A percentile compares a stretch with the other conserved stretches of the same genome.
Conservation (phyloP, 2,113 vertebrate species). For the Pseudonaja textilis region DNA sequence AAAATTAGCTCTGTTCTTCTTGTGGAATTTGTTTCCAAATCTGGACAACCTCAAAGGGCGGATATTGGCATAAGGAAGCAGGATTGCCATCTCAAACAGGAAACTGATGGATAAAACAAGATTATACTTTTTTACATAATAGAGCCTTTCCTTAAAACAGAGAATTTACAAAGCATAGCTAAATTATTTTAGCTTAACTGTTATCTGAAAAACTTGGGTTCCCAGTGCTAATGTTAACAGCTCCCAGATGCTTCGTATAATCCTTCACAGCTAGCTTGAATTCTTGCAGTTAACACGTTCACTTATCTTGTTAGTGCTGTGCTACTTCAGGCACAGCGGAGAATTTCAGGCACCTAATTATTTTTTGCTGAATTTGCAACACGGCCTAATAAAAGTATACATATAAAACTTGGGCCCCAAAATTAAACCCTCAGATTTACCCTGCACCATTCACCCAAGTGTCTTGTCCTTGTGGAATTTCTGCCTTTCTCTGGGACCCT, state of each 20-base stretch:
- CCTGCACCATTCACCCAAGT: background rate
- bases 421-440: background rate
- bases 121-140: background rate
- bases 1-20: background rate
- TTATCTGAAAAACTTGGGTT: background rate
- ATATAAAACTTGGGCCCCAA: background rate
- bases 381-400: background rate
- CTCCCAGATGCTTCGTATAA: background rate
- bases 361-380: background rate
- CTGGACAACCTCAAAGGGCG: background rate
- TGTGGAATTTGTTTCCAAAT: background rate
- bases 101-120: background rate
- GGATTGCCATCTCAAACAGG: background rate
- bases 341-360: background rate
- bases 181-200: background rate
- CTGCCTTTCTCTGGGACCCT: background rate
- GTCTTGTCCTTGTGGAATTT: background rate
- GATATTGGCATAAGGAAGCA: background rate
- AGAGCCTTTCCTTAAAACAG: background rate
- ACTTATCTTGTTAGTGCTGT: background rate
- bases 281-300: background rate
- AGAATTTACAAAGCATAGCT: background rate
- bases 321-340: background rate
- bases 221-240: background rate
- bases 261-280: background rate